phyloP scores from a whole-genome alignment of 2,113 vertebrate genomes.

The Trinectes maculatus region DNA sequence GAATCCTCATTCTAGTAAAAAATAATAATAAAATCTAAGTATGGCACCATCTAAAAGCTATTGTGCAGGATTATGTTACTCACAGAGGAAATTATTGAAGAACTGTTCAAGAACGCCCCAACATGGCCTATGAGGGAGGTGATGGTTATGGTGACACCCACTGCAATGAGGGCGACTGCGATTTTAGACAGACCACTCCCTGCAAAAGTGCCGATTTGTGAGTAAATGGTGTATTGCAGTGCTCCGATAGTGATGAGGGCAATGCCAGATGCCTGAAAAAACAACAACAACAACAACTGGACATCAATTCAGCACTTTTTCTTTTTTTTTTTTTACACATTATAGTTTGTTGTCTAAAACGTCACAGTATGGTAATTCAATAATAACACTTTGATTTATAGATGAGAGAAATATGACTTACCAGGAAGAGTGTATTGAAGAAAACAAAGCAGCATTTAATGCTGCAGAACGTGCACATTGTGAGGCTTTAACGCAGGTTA shows the following conservation, averaged over 20 bases:
- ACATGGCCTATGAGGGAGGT: conserved; percentile 35
- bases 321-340: neutral
- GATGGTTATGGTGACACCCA: conserved; percentile 21
- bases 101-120: conserved; percentile 26
- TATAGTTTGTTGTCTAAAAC: no score
- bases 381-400: no score
- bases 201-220: conserved; percentile 15
- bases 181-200: conserved; percentile 26
- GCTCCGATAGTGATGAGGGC: conserved; percentile 42
- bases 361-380: no score
- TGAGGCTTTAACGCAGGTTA: neutral
- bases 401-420: no score
- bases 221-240: neutral
- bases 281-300: neutral
- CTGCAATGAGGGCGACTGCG: conserved; percentile 41
- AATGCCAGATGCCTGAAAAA: conserved; percentile 47
- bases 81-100: conserved; percentile 28
- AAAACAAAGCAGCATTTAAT: conserved; percentile 49
- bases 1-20: no score
- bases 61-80: conserved; percentile 12
- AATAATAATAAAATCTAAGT: no score
- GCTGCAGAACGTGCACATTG: conserved; percentile 19
- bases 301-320: neutral
- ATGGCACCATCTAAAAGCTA: no score
- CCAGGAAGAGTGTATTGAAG: conserved; percentile 51